Conservation (phyloP, 92 coral and sea anemone species). For the Epizoanthus stellaris region DNA sequence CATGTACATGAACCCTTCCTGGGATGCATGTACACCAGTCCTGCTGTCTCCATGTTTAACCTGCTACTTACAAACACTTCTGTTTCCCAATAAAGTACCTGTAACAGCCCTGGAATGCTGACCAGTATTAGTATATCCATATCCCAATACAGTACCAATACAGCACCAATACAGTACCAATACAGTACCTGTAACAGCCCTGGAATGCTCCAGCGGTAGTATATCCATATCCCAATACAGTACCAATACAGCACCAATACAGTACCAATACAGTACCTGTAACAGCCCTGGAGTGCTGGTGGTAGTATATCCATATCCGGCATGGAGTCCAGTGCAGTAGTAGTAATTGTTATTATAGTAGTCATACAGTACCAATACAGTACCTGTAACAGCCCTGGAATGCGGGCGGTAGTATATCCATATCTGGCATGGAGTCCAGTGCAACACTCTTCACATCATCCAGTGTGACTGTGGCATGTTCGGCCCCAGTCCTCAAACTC, state of each 20-base stretch:
- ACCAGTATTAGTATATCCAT: constrained; percentile 72
- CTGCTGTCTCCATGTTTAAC: too few species aligned
- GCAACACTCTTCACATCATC: constrained; percentile 97
- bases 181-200: constrained; percentile 51
- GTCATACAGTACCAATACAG: neutral
- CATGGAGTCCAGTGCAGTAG: constrained; percentile 80
- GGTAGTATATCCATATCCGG: constrained; percentile 80
- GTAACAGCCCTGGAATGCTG: constrained; percentile 79
- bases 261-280: constrained; percentile 59
- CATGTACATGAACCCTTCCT: too few species aligned
- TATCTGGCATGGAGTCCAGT: constrained; percentile 81
- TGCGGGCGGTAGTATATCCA: constrained; percentile 72
- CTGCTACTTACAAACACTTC: too few species aligned
- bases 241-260: too few species aligned
- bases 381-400: constrained; percentile 89
- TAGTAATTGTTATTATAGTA: too few species aligned
- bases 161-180: too few species aligned
- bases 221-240: constrained; percentile 54
- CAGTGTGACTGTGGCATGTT: constrained; percentile 80
- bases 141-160: constrained; percentile 14
- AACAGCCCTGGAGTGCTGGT: constrained; percentile 74
- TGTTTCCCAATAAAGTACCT: constrained; percentile 38
- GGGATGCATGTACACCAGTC: too few species aligned
- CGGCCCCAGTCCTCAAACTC: constrained; percentile 75
- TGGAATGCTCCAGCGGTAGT: constrained; percentile 18